These are phyloP conservation scores for Cephonodes hylas DNA, from an alignment of 2,888 invertebrate species.

Conservation along the genomic window DNA sequence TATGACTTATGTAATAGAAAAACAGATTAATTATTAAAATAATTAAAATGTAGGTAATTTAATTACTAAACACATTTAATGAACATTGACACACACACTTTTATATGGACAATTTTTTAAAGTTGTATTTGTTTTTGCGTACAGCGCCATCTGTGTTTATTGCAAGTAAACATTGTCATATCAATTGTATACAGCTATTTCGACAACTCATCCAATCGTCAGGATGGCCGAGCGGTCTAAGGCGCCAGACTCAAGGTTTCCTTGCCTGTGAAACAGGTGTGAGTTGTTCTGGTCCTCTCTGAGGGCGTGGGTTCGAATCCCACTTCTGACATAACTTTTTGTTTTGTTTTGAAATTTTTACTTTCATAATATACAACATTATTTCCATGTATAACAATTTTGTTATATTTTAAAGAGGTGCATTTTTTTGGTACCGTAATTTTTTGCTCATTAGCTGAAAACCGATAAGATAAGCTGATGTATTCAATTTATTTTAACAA, in stretches of 20 bases:
- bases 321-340: slow-evolving; percentile 86
- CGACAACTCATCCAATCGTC: slow-evolving; percentile 57
- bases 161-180: slow-evolving; percentile 15
- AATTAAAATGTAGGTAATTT: no score
- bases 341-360: slow-evolving; percentile 21
- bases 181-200: slow-evolving; percentile 37
- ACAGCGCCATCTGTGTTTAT: slow-evolving; percentile 45
- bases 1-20: no score
- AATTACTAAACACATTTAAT: no score
- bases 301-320: slow-evolving; percentile 92
- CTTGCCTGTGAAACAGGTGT: slow-evolving; percentile 84
- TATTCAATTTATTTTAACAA: no score
- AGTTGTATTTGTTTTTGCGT: no score
- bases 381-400: slow-evolving; percentile 15
- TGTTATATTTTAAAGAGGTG: not conserved
- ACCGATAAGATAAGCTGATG: no score
- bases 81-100: no score
- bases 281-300: slow-evolving; percentile 86
- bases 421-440: not conserved
- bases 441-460: no score
- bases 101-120: no score
- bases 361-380: not conserved
- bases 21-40: no score
- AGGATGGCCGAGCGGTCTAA: slow-evolving; percentile 95
- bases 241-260: slow-evolving; percentile 84